phyloP scores from a whole-genome alignment of 2,113 vertebrate genomes.

The Proteles cristata region DNA sequence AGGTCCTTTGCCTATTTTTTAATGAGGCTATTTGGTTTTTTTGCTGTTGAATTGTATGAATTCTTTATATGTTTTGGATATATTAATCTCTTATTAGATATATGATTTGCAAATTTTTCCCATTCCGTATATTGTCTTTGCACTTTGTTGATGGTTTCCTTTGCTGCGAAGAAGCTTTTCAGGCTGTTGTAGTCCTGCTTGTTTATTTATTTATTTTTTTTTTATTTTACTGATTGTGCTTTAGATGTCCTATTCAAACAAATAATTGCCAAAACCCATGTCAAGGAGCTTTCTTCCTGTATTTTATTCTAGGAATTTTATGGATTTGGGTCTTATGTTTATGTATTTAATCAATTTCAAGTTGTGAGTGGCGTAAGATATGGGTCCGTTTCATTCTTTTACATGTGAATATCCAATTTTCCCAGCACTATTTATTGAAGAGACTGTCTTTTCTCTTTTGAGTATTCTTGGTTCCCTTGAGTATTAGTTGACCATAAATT shows the following conservation, averaged over 20 bases:
- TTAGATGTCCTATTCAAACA: background rate
- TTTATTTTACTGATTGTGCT: background rate
- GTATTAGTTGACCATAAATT: background rate
- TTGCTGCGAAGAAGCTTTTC: background rate
- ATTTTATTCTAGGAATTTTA: background rate
- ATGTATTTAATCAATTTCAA: background rate
- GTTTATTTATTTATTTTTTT: background rate
- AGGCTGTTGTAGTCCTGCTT: background rate
- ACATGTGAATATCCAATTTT: background rate
- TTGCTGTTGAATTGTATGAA: background rate
- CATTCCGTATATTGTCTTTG: background rate
- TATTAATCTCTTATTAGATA: background rate
- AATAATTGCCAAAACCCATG: background rate
- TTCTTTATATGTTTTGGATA: background rate
- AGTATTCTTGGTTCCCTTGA: background rate
- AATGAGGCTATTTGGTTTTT: background rate
- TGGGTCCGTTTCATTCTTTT: background rate
- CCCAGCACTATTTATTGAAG: background rate
- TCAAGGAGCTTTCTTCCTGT: background rate
- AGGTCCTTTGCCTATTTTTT: background rate
- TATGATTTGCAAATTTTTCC: background rate
- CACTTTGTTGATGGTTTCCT: background rate
- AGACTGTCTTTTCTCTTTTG: background rate
- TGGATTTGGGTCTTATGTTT: background rate
- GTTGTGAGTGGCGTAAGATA: background rate